Evolutionary conservation across 1,140 invertebrate species (phyloP), one percentile per base, ranked within the genome.

Genomic region (Episyrphus balteatus): DNA sequence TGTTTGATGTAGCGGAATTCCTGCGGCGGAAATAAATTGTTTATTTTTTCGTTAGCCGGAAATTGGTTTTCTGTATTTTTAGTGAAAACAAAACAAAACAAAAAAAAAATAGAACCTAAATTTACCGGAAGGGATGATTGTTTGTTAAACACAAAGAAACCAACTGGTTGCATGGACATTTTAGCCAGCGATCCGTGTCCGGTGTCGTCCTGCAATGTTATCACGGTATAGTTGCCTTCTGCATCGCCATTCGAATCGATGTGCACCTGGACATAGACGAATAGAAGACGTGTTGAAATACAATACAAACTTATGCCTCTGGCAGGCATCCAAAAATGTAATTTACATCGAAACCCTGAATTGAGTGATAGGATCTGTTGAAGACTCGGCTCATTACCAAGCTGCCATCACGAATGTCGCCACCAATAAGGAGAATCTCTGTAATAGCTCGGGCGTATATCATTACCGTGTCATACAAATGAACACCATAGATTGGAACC

Each of bases 211-310:
- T 82, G 73, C n/a, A 82, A 70, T 1, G 83, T 79, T 12, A 93
- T 77, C 1, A 93, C 80, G 0, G 88, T 88, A 63, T 89, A 93
- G 68, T 93, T 92, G 2, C 89, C 90, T 59, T 92, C 86, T 0
- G 91, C 88, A 63, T 94, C 88, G 1, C 89, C 90, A 61, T 88
- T 87, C 5, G 76, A 76, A 59, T 93, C 88, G 51, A 94, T 91
- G 48, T 81, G 80, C 1, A 90, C 83, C 77, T 87, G 47, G n/a
- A n/a, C n/a, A n/a, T n/a, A n/a, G n/a, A 9, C 10, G 21, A 42
- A 31, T 12, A 11, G 5, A 3, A 10, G 2, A 30, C 5, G 15
- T n/a, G 6, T 14, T 37, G 36, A 37, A 37, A 37, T 12, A 36
- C 26, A 14, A 21, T 1, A 13, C 6, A 31, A 40, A 26, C 21